A percentile compares a stretch with the other conserved stretches of the same genome.
phyloP scores from a whole-genome alignment of 2,888 invertebrate genomes.

The Athetis lepigone region DNA sequence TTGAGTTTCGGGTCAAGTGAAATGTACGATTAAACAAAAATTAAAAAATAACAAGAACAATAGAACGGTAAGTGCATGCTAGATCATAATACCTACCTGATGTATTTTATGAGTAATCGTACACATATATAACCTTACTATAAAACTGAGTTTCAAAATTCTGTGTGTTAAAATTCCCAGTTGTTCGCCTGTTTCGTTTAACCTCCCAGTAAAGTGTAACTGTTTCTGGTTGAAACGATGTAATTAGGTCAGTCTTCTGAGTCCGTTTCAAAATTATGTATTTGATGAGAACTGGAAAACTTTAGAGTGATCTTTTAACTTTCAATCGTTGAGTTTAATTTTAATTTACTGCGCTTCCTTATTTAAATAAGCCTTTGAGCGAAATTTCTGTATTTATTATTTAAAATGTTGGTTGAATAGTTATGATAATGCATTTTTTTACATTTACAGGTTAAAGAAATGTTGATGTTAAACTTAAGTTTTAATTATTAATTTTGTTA shows the following conservation, averaged over 20 bases:
- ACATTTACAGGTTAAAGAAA: too few species aligned
- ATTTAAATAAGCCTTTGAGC: conserved; percentile 16
- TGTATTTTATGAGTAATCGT: too few species aligned
- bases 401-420: too few species aligned
- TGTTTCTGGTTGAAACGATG: conserved; percentile 6
- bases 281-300: conserved; percentile 36
- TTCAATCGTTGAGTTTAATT: conserved; percentile 37
- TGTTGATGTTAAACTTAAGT: too few species aligned
- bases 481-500: too few species aligned
- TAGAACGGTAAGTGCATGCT: too few species aligned
- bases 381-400: neutral
- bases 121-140: too few species aligned
- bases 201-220: conserved; percentile 12
- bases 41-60: too few species aligned
- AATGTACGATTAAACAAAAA: too few species aligned
- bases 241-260: conserved; percentile 41
- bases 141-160: neutral
- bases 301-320: conserved; percentile 52
- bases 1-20: too few species aligned
- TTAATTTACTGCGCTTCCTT: conserved; percentile 26
- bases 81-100: too few species aligned
- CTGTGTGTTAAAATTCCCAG: neutral
- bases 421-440: too few species aligned
- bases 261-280: conserved; percentile 41
- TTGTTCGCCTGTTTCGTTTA: conserved; percentile 1